These are phyloP conservation scores for Chaetodon auriga DNA, from an alignment of 2,113 vertebrate species.

Conservation along the genomic window DNA sequence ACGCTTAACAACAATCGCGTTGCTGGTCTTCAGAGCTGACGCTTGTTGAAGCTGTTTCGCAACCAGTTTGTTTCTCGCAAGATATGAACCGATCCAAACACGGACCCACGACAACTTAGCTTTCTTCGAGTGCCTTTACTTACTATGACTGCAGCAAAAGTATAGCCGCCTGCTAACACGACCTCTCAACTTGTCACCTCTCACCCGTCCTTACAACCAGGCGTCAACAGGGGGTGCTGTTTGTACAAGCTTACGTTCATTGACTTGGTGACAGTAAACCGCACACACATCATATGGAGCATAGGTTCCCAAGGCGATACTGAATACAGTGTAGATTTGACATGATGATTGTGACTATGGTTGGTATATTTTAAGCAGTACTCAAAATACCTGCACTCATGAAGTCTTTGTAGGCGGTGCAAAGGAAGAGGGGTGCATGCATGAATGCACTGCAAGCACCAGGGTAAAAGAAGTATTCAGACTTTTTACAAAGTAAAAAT, in stretches of 20 bases:
- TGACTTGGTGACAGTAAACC: not conserved
- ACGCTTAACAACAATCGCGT: not conserved
- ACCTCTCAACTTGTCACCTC: conserved; percentile 76
- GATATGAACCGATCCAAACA: not conserved
- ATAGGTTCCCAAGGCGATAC: not conserved
- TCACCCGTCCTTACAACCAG: conserved; percentile 27
- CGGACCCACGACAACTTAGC: no score
- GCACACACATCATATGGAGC: not conserved
- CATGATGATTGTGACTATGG: not conserved
- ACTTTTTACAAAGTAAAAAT: not conserved
- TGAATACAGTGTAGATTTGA: not conserved
- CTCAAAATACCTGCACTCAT: not conserved
- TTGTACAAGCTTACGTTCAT: not conserved
- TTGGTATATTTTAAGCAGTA: conserved; percentile 15
- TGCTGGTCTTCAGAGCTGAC: not conserved
- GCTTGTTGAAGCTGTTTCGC: not conserved
- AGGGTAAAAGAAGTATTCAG: not conserved
- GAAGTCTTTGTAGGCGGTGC: not conserved
- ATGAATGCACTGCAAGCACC: not conserved
- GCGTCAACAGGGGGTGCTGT: conserved; percentile 68
- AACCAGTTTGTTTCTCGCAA: not conserved
- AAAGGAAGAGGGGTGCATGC: not conserved
- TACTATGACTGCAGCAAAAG: conserved; percentile 16
- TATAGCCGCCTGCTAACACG: conserved; percentile 44
- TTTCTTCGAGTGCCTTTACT: not conserved